Base-by-base conservation (phyloP, 2,113 vertebrate genomes). In the Pedetes capensis region DNA sequence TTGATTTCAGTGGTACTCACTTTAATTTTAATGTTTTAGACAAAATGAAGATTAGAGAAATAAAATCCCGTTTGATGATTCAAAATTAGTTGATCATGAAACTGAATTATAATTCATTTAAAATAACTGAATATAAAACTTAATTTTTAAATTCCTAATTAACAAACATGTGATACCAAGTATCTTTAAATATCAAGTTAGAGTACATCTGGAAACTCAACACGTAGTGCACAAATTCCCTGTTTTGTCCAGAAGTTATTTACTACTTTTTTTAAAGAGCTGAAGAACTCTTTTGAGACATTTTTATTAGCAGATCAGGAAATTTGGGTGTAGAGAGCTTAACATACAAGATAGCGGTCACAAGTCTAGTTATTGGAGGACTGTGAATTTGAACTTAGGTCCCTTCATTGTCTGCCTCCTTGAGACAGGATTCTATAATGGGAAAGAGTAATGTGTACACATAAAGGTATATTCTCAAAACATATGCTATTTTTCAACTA, bases 241-340 rank as follows among this genome's bases (percentile, higher is more conserved):
- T n/a, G 44, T 84, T 91, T 84, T 69, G 23, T 64, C 49, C n/a
- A 89, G 80, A 89, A 82, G 25, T 87, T 94, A 74, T 74, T 94
- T 93, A 61, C 63, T 66, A 34, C 18, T 39, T 47, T 69, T 80
- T 69, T 76, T 29, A 47, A 91, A 83, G 12, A 91, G 68, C 11
- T 78, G 18, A 47, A 90, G 16, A 84, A 69, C 44, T 78, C 27
- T 63, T 93, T 88, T 44, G 59, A 84, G 78, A 64, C 7, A 20
- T 76, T 80, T 91, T 88, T 12, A 82, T 86, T 89, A 93, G 34
- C 16, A 75, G 16, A 55, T 64, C 34, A 96, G 64, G 85, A 89
- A 66, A 64, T 90, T 83, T 87, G 42, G n/a, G n/a, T 53, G 57
- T 80, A 64, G 39, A 91, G 74, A 74, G 14, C 69, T 95, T 78